Conservation (phyloP, 2,797 vertebrate species). For the Vespertilio murinus region DNA sequence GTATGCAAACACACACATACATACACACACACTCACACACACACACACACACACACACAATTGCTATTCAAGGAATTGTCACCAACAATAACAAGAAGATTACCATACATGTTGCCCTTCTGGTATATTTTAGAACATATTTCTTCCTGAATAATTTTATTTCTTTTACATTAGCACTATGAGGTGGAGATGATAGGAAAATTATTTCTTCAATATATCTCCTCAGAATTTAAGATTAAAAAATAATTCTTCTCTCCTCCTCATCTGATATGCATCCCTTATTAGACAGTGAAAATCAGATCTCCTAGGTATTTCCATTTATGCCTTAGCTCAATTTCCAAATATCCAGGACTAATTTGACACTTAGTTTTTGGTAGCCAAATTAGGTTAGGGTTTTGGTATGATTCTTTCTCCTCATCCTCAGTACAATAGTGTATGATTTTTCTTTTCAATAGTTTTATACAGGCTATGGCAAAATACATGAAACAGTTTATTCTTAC, state of each 20-base stretch:
- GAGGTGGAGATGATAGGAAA: not conserved
- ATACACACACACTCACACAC: no score
- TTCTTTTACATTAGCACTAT: not conserved
- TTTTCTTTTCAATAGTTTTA: not conserved
- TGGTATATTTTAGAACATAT: not conserved
- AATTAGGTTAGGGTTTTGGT: not conserved
- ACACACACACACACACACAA: no score
- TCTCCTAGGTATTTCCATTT: constrained; percentile 42
- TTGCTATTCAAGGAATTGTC: not conserved
- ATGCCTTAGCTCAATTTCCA: constrained; percentile 48
- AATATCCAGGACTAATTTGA: constrained; percentile 41
- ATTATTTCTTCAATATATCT: constrained; percentile 18
- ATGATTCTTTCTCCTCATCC: not conserved
- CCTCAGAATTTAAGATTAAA: constrained; percentile 51
- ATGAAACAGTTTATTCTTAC: not conserved
- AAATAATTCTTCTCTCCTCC: constrained; percentile 33
- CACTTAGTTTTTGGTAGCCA: constrained; percentile 32
- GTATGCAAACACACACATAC: no score
- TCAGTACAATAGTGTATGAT: not conserved
- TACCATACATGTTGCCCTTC: not conserved
- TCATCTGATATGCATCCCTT: not conserved
- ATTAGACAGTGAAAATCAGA: constrained; percentile 45
- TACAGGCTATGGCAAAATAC: not conserved
- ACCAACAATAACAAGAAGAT: not conserved
- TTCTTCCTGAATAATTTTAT: constrained; percentile 30